These are phyloP conservation scores for Bolinopsis microptera DNA, from an alignment of 37 sponge, comb jelly and placozoan species.

Conservation along the genomic window DNA sequence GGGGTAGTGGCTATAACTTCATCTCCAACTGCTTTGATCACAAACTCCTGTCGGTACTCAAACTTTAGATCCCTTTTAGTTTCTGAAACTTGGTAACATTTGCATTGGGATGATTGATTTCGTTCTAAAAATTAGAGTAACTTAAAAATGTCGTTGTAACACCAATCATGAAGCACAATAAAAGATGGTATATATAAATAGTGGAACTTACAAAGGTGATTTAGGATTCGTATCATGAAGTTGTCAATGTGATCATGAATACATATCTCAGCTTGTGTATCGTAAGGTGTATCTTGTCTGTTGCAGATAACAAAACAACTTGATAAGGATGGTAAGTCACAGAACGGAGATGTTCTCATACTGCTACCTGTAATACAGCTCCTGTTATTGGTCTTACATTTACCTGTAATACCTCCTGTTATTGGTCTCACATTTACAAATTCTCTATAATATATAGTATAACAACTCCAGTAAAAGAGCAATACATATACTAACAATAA, in stretches of 20 bases:
- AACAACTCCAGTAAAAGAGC: too few relatives aligned
- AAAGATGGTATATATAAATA: too few relatives aligned
- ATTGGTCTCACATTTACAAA: too few relatives aligned
- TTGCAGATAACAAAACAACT: constrained; percentile 44
- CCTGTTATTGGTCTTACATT: not conserved
- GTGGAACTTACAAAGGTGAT: not conserved
- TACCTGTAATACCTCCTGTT: too few relatives aligned
- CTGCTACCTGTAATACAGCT: constrained; percentile 54
- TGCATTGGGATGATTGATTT: too few relatives aligned
- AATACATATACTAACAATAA: too few relatives aligned
- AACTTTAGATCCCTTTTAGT: not conserved
- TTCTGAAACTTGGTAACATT: not conserved
- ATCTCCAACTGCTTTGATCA: not conserved
- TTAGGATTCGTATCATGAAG: not conserved
- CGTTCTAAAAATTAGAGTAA: too few relatives aligned
- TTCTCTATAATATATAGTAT: too few relatives aligned
- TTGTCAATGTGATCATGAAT: constrained; percentile 57
- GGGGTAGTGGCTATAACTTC: constrained; percentile 21
- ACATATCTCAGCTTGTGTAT: not conserved
- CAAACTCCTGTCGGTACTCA: constrained; percentile 29
- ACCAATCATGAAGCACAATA: too few relatives aligned
- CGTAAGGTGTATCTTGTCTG: constrained; percentile 54
- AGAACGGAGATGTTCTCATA: constrained; percentile 65
- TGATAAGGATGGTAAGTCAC: constrained; percentile 66
- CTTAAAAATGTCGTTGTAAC: too few relatives aligned